Evolutionary conservation across 2,113 vertebrate species (phyloP), one percentile per base, ranked within the genome.

Genomic region (Trinectes maculatus): DNA sequence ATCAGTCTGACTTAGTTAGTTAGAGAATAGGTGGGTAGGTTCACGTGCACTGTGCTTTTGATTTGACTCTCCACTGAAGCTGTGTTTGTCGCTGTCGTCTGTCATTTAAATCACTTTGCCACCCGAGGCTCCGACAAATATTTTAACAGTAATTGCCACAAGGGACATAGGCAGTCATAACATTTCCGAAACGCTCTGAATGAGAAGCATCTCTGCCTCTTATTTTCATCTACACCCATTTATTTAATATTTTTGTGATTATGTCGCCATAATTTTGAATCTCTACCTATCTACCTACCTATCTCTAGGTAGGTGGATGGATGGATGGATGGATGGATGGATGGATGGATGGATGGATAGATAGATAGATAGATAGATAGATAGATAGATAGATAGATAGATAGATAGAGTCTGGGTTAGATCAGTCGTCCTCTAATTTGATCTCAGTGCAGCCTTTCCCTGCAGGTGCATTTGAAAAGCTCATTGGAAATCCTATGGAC

Each of bases 401-500:
- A n/a, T n/a, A n/a, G n/a, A n/a, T n/a, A 52, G 31, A 33, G 21
- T 18, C 31, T 44, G 26, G 16, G 28, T 52, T 24, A 19, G 33
- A 74, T 10, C 16, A 43, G 25, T 37, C 1, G 3, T 39, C 13
- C 60, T 19, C n/a, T 60, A 24, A 79, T 77, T 62, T 58, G 34
- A 62, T 65, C 65, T 43, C 28, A 4, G 6, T 6, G 67, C 59
- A 75, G 60, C 56, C 62, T 66, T 12, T 43, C 29, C 53, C 31
- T 15, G 36, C 25, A 64, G 71, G 71, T 73, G 56, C 46, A 56
- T 73, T 69, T 80, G 67, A 84, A 71, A 70, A 80, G 73, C 78
- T 83, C 75, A 83, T 55, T 59, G 72, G 62, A 69, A 64, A 78
- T 84, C 65, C 52, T 69, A 25, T 75, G 67, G 82, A 75, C 67